Evolutionary conservation across 1,140 invertebrate genomes (phyloP), one percentile per base, ranked within the genome.

Genomic region (Drosophila nasuta): DNA sequence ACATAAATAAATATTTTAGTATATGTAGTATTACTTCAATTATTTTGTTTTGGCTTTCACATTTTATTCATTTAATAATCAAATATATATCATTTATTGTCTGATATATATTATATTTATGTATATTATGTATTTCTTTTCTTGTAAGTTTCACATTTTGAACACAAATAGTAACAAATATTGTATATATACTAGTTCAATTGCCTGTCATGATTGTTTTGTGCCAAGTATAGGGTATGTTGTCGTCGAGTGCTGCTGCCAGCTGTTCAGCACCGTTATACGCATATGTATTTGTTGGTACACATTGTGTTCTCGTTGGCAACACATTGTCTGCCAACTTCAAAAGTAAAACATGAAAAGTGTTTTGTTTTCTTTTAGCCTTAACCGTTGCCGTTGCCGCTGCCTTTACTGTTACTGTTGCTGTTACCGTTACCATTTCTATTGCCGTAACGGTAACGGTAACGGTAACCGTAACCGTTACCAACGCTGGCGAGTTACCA

Each of bases 311-410:
- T 45, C 20, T 25, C 49, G 49, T 56, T 64, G 62, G 62, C 62
- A 64, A 64, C 63, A 59, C 41, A 73, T 52, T 60, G 64, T 73
- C 65, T 69, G 72, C 7, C 66, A 66, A 76, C 67, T 76, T 79
- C 73, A 76, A 76, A 72, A 49, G 73, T 46, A 75, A 54, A 75
- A 62, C 49, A 76, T 59, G 73, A 60, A 75, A 71, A 66, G 33
- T 56, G 56, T 80, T 77, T 80, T 75, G 65, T 64, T 71, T 64
- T 68, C 46, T 59, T 69, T 52, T 45, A 3, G 54, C 64, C 30
- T 52, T 43, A 33, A 33, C 63, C 20, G 67, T 48, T 67, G 43
- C 63, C 20, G 67, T 48, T 67, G 43, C 43, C 15, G 35, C 54
- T 67, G 46, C 60, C 49, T 46, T 72, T 76, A 51, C 28, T 15